Evolutionary conservation across 2,888 invertebrate species (phyloP).

Genomic region (Molorchus minor): DNA sequence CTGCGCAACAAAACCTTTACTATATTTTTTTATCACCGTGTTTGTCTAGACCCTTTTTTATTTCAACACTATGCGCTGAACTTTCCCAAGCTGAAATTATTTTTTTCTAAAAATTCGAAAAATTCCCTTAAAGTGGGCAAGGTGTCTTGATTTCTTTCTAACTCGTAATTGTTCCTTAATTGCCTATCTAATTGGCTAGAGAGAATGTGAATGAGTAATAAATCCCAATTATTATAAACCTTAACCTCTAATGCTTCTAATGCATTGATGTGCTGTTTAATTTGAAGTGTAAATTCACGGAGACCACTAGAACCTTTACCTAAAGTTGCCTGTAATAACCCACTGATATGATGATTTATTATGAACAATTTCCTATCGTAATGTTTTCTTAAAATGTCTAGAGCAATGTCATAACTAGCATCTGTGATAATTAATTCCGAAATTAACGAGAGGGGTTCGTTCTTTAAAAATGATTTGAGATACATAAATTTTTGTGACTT

Average conservation of each 20-base stretch:
- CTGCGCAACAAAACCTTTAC: neutral
- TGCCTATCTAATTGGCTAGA: slow-evolving; percentile 1
- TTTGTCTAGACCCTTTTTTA: neutral
- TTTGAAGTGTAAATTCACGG: slow-evolving; percentile 4
- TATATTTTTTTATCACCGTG: no score
- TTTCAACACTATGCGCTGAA: neutral
- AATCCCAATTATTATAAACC: slow-evolving; percentile 1
- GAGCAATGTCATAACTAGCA: slow-evolving; percentile 12
- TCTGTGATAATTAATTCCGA: slow-evolving; percentile 14
- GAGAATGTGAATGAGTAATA: neutral
- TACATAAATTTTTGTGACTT: slow-evolving; percentile 22
- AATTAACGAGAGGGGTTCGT: slow-evolving; percentile 10
- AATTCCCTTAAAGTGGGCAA: neutral
- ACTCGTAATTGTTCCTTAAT: slow-evolving; percentile 60
- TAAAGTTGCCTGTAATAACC: slow-evolving; percentile 6
- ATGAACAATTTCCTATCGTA: slow-evolving; percentile 15
- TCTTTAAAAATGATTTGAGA: slow-evolving; percentile 11
- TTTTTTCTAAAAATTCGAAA: slow-evolving; percentile 12
- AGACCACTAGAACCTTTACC: slow-evolving; percentile 5
- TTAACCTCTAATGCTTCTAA: slow-evolving; percentile 12
- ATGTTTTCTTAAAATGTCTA: slow-evolving; percentile 2
- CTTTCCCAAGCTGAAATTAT: neutral
- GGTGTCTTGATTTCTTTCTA: neutral
- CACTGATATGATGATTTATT: slow-evolving; percentile 15
- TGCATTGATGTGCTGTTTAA: slow-evolving; percentile 16